These are phyloP conservation scores for Zaprionus camerounensis DNA, from an alignment of 1,140 invertebrate species.

Conservation along the genomic window DNA sequence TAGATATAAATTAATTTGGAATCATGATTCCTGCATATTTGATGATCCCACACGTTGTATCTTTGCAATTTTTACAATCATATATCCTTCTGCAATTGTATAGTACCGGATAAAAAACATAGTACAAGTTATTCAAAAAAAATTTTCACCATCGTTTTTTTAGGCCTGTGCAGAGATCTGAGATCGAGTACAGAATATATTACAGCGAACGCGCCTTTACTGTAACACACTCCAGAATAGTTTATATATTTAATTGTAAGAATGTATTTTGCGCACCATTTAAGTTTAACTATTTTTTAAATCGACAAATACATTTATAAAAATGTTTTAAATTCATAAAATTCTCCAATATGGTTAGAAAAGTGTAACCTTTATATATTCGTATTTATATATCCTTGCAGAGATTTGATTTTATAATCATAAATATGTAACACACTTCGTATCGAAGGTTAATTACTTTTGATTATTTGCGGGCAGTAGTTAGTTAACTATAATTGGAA, in stretches of 20 bases:
- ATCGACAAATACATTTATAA: slow-evolving; percentile 19
- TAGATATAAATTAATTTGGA: neutral
- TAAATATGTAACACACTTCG: neutral
- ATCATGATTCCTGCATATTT: neutral
- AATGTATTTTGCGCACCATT: neutral
- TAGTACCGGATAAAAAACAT: neutral
- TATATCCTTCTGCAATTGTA: neutral
- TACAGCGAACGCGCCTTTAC: neutral
- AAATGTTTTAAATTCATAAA: slow-evolving; percentile 28
- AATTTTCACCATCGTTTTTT: neutral
- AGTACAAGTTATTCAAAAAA: neutral
- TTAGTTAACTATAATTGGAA: neutral
- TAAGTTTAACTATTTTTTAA: slow-evolving; percentile 28
- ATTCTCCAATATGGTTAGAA: slow-evolving; percentile 19
- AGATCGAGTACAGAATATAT: neutral
- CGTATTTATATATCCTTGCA: neutral
- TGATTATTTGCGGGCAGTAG: slow-evolving; percentile 1
- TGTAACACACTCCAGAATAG: neutral
- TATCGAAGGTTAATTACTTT: neutral
- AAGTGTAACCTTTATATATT: neutral
- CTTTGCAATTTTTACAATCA: neutral
- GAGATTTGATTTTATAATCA: neutral
- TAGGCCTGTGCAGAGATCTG: slow-evolving; percentile 1
- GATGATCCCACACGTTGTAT: neutral
- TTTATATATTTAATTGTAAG: slow-evolving; percentile 1